phyloP scores from a whole-genome alignment of 2,797 vertebrate genomes.

The Rhinogobio ventralis region DNA sequence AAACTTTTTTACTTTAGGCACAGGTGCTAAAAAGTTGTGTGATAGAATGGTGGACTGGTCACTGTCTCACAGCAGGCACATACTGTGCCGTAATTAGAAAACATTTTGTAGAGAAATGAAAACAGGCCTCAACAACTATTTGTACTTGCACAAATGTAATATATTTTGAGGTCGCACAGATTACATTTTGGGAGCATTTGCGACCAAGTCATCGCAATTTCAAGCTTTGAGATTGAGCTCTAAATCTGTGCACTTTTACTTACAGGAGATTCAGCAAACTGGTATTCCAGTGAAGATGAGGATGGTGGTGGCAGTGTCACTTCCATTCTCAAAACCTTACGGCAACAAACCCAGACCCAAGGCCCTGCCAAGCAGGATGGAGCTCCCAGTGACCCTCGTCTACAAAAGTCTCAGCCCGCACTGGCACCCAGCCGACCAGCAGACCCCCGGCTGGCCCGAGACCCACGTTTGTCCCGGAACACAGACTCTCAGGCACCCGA shows the following conservation, averaged over 20 bases:
- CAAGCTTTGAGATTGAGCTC: background rate
- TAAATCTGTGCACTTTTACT: background rate
- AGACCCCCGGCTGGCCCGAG: slow-evolving; percentile 83
- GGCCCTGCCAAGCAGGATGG: slow-evolving; percentile 69
- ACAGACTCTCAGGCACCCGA: slow-evolving; percentile 69
- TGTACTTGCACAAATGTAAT: too few species aligned
- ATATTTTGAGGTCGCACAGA: too few species aligned
- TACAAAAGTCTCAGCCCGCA: slow-evolving; percentile 78
- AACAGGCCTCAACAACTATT: too few species aligned
- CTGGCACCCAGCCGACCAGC: slow-evolving; percentile 70
- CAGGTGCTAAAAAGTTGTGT: too few species aligned
- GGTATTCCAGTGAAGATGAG: slow-evolving; percentile 98
- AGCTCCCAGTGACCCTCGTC: slow-evolving; percentile 81
- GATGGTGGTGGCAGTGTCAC: slow-evolving; percentile 92
- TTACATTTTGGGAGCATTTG: too few species aligned
- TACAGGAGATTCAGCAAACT: slow-evolving; percentile 91
- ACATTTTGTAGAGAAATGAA: too few species aligned
- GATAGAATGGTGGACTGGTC: too few species aligned
- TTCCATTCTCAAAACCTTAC: slow-evolving; percentile 90
- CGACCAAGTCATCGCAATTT: background rate
- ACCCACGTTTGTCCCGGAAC: slow-evolving; percentile 82
- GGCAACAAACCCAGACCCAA: slow-evolving; percentile 88
- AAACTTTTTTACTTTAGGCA: background rate
- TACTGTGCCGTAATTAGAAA: too few species aligned
- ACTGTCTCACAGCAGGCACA: too few species aligned